A percentile compares a stretch with the other conserved stretches of the same genome.
Conservation (phyloP, 2,888 invertebrate genomes). For the Epinotia bilunana region DNA sequence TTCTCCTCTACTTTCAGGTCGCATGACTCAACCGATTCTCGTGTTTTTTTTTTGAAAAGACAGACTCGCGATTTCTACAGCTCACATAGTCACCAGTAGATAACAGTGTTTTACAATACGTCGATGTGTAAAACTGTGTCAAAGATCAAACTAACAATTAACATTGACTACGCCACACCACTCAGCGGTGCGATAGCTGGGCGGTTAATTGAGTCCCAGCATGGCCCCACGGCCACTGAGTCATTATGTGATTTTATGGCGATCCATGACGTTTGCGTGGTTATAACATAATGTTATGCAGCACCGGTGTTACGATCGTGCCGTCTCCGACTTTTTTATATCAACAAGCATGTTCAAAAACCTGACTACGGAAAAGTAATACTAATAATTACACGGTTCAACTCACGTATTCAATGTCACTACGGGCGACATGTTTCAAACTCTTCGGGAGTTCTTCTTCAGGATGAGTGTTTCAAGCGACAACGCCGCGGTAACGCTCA, state of each 20-base stretch:
- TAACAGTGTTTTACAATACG: not conserved
- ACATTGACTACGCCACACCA: not conserved
- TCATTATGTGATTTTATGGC: not conserved
- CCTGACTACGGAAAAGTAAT: no score
- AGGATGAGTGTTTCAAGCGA: no score
- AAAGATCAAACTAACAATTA: slow-evolving; percentile 27
- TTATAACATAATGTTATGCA: not conserved
- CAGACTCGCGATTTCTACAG: no score
- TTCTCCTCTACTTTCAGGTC: no score
- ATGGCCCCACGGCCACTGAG: not conserved
- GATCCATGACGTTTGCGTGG: not conserved
- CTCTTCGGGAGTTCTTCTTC: no score
- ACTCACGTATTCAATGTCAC: no score
- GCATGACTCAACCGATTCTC: no score
- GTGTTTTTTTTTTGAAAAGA: no score
- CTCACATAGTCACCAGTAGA: not conserved
- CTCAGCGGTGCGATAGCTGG: not conserved
- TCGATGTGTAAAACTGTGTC: slow-evolving; percentile 1
- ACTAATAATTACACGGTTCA: no score
- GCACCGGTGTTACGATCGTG: not conserved
- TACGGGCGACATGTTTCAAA: no score
- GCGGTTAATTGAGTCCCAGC: not conserved
- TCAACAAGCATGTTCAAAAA: no score
- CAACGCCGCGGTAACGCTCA: no score
- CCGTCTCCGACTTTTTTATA: not conserved